phyloP scores from a whole-genome alignment of 2,888 invertebrate genomes.

The Dascillus cervinus region DNA sequence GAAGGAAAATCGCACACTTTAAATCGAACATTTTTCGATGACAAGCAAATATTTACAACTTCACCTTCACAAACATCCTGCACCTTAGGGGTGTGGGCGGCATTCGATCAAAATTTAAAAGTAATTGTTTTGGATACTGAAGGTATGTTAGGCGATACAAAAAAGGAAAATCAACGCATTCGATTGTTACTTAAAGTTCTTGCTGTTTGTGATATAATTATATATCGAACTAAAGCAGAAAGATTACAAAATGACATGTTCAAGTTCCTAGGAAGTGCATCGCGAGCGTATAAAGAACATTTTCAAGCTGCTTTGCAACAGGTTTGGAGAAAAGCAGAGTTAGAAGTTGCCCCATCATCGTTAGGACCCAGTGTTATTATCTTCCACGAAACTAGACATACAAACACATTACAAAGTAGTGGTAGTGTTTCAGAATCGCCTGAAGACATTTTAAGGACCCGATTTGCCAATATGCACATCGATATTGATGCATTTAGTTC shows the following conservation, averaged over 20 bases:
- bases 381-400: constrained; percentile 72
- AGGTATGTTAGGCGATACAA: constrained; percentile 59
- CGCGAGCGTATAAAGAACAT: constrained; percentile 64
- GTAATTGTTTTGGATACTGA: constrained; percentile 73
- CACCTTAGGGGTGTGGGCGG: constrained; percentile 72
- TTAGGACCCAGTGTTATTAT: constrained; percentile 69
- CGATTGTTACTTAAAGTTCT: constrained; percentile 67
- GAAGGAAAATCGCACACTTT: constrained; percentile 76
- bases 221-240: constrained; percentile 69
- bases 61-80: constrained; percentile 62
- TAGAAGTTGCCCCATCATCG: constrained; percentile 40
- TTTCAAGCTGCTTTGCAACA: constrained; percentile 54
- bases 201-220: constrained; percentile 74
- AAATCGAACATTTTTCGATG: constrained; percentile 61
- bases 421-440: constrained; percentile 50
- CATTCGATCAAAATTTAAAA: constrained; percentile 56
- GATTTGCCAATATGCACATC: constrained; percentile 55
- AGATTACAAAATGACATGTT: constrained; percentile 69
- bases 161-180: constrained; percentile 55
- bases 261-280: constrained; percentile 68
- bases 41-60: constrained; percentile 55
- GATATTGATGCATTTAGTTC: constrained; percentile 67
- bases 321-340: constrained; percentile 24
- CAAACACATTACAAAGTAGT: constrained; percentile 55
- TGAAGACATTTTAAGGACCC: constrained; percentile 53